Evolutionary conservation across 2,113 vertebrate species (phyloP).

Genomic region (Origma solitaria): DNA sequence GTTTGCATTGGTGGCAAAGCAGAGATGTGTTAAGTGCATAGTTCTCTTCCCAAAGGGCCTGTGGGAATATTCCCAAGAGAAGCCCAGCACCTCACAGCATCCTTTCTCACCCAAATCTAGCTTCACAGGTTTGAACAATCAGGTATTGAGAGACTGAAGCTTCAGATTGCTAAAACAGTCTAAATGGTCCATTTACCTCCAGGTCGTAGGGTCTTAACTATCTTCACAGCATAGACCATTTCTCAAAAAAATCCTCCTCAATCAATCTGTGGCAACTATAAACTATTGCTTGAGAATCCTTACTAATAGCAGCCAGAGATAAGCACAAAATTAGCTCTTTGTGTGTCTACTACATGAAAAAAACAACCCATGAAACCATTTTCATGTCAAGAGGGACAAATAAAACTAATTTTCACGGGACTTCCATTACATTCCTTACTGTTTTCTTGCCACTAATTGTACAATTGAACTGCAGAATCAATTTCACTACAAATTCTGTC

Average conservation of each 20-base stretch:
- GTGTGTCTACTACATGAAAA: neutral
- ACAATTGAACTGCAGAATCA: neutral
- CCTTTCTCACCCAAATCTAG: neutral
- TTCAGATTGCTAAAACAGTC: neutral
- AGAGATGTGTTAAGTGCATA: neutral
- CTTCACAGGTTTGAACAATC: neutral
- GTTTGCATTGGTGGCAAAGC: neutral
- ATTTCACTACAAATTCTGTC: neutral
- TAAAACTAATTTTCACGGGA: neutral
- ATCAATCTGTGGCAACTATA: neutral
- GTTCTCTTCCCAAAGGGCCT: neutral
- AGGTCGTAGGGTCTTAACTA: neutral
- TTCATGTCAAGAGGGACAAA: neutral
- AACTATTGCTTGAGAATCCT: neutral
- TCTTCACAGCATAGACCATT: neutral
- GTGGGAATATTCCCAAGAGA: neutral
- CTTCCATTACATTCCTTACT: neutral
- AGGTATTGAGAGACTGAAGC: neutral
- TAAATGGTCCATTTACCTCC: neutral
- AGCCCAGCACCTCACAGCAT: neutral
- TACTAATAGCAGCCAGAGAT: neutral
- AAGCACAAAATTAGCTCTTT: neutral
- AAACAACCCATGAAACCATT: fast-evolving
- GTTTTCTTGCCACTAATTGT: neutral
- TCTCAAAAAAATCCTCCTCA: neutral